Evolutionary conservation across 2,888 invertebrate species (phyloP).

Genomic region (Tenthredo scrophulariae): DNA sequence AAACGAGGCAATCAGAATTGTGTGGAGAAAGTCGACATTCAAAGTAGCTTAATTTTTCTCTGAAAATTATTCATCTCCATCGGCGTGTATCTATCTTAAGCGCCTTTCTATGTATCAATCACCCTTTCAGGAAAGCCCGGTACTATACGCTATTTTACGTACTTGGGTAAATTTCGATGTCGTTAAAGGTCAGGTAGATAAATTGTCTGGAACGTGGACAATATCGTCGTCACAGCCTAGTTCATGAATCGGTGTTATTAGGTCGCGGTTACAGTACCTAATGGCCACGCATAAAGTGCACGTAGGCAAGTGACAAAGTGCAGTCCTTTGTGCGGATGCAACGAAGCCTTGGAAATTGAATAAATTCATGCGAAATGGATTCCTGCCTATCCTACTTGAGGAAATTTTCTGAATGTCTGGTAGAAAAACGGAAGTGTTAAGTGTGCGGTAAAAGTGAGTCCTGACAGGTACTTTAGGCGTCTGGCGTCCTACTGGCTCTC

Average conservation of each 20-base stretch:
- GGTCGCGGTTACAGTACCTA: conserved; percentile 23
- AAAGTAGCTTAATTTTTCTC: conserved; percentile 7
- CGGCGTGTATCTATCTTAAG: neutral
- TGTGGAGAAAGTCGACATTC: conserved; percentile 35
- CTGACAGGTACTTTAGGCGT: conserved; percentile 36
- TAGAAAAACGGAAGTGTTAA: neutral
- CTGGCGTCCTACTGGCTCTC: conserved; percentile 24
- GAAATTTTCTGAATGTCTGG: neutral
- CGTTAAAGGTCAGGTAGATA: conserved; percentile 40
- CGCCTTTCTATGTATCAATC: neutral
- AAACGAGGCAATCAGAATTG: conserved; percentile 29
- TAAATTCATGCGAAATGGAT: neutral
- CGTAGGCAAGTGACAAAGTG: neutral
- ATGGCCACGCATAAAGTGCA: conserved; percentile 6
- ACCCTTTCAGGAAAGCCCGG: neutral
- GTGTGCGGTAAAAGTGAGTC: neutral
- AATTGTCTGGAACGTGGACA: conserved; percentile 38
- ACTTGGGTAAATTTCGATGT: conserved; percentile 13
- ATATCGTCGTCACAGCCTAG: conserved; percentile 49
- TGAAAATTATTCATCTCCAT: neutral
- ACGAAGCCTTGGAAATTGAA: conserved; percentile 22
- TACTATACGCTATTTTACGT: neutral
- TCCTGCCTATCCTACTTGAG: neutral
- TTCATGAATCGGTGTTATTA: conserved; percentile 39
- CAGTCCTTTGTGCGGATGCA: neutral